Evolutionary conservation across 2,113 vertebrate species (phyloP).

Genomic region (Aegypius monachus): DNA sequence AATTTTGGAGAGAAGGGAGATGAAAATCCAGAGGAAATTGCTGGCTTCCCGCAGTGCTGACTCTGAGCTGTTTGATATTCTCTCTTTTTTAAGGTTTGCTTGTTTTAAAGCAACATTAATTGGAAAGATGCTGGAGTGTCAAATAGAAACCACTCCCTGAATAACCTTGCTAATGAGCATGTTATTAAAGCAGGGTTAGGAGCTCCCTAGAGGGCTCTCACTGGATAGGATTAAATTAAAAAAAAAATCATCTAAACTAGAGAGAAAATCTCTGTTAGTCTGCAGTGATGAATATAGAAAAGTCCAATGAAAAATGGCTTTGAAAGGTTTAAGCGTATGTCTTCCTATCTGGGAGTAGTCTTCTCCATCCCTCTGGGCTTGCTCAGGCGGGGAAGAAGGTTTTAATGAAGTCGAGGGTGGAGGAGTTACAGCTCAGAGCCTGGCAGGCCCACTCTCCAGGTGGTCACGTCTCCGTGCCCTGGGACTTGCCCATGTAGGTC

Average conservation of each 20-base stretch:
- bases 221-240: constrained; percentile 66
- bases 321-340: constrained; percentile 49
- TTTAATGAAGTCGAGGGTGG: constrained; percentile 52
- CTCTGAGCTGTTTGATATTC: constrained; percentile 44
- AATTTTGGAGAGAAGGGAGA: constrained; percentile 20
- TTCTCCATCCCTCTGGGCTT: background rate
- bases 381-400: constrained; percentile 12
- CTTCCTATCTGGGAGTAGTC: background rate
- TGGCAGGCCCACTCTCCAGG: background rate
- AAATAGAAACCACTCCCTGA: constrained; percentile 62
- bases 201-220: constrained; percentile 51
- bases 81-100: constrained; percentile 54
- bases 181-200: constrained; percentile 68
- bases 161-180: constrained; percentile 65
- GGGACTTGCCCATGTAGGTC: background rate
- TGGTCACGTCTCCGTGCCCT: background rate
- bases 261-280: constrained; percentile 31
- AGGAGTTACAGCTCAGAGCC: background rate
- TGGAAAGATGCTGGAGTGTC: constrained; percentile 63
- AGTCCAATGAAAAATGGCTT: constrained; percentile 68
- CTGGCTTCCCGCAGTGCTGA: constrained; percentile 15
- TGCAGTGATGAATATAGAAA: constrained; percentile 54
- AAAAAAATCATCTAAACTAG: constrained; percentile 47
- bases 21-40: constrained; percentile 52
- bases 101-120: constrained; percentile 67